phyloP scores from a whole-genome alignment of 2,888 invertebrate genomes.

The Athalia circularis region DNA sequence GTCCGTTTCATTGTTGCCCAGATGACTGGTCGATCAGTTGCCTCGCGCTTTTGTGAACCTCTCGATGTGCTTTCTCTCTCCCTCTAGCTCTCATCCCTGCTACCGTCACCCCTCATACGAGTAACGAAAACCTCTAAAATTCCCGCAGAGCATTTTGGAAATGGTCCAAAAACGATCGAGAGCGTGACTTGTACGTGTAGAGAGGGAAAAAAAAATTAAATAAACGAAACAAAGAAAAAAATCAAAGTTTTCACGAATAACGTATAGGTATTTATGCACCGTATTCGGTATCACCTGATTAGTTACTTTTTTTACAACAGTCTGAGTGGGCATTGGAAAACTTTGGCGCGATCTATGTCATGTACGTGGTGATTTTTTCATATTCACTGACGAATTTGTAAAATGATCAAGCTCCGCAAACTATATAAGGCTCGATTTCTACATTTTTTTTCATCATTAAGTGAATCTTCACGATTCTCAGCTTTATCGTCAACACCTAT shows the following conservation, averaged over 20 bases:
- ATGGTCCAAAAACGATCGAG: slow-evolving; percentile 62
- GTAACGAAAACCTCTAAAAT: slow-evolving; percentile 35
- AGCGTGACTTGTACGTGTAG: not conserved
- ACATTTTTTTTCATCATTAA: no score
- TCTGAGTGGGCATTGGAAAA: no score
- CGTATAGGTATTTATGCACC: not conserved
- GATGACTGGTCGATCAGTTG: slow-evolving; percentile 70
- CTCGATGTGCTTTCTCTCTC: slow-evolving; percentile 52
- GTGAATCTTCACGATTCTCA: no score
- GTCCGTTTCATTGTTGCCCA: slow-evolving; percentile 68
- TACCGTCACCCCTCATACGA: slow-evolving; percentile 16
- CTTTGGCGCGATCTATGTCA: no score
- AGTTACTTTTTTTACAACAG: no score
- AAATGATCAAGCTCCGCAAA: no score
- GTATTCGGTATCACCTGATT: not conserved
- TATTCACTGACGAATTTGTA: no score
- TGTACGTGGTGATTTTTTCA: no score
- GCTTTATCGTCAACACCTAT: no score
- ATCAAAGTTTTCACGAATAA: not conserved
- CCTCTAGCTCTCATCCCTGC: slow-evolving; percentile 48
- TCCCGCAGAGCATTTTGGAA: slow-evolving; percentile 64
- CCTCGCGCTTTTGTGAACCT: slow-evolving; percentile 65
- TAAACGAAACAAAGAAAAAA: not conserved
- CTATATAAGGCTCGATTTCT: no score
- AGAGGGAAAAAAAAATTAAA: not conserved